These are phyloP conservation scores for Carettochelys insculpta DNA, from an alignment of 2,113 vertebrate genomes.

Conservation along the genomic window DNA sequence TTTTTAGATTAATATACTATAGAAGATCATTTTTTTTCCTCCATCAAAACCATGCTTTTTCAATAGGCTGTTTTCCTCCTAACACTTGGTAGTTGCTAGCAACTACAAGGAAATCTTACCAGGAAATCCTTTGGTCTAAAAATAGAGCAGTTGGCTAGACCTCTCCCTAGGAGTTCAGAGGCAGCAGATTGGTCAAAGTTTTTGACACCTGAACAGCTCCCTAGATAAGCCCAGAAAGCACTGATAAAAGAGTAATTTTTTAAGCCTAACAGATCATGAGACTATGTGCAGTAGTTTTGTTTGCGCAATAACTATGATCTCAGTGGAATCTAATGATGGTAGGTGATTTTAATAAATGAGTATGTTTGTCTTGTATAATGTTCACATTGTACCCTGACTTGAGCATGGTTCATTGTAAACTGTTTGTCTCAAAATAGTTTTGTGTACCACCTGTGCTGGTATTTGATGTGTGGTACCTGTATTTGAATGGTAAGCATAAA, in stretches of 20 bases:
- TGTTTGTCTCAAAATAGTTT: accelerated
- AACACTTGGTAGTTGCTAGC: not conserved
- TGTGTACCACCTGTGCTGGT: not conserved
- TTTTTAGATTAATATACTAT: not conserved
- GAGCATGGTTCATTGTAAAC: not conserved
- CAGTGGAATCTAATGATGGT: conserved; percentile 69
- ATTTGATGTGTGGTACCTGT: not conserved
- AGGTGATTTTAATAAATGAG: conserved; percentile 70
- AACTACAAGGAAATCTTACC: not conserved
- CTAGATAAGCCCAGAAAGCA: conserved; percentile 16
- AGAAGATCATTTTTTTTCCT: not conserved
- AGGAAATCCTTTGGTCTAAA: not conserved
- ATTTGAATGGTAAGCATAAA: not conserved
- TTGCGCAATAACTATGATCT: conserved; percentile 51
- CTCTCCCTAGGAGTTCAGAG: not conserved
- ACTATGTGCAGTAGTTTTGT: conserved; percentile 62
- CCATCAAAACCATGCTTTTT: not conserved
- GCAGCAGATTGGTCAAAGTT: not conserved
- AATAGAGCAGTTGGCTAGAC: not conserved
- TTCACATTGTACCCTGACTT: not conserved
- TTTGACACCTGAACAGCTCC: conserved; percentile 19
- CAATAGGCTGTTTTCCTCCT: not conserved
- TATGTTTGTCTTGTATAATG: conserved; percentile 43
- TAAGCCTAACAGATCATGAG: conserved; percentile 41
- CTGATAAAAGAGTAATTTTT: not conserved